phyloP scores from a whole-genome alignment of 2,888 invertebrate genomes.

The Mongoloraphidia duomilia region DNA sequence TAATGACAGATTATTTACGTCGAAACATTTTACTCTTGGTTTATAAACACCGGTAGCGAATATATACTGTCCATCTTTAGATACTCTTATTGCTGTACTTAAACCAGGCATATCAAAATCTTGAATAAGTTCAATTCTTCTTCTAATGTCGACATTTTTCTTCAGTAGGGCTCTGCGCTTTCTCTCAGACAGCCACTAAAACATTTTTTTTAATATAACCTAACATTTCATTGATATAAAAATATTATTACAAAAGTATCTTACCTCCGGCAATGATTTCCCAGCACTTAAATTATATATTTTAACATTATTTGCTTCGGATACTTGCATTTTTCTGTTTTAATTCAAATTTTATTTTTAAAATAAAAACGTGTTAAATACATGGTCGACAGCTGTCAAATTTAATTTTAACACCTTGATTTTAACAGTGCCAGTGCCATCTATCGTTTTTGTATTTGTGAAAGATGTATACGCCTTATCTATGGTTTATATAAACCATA shows the following conservation, averaged over 20 bases:
- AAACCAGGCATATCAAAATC: slow-evolving; percentile 99
- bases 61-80: slow-evolving; percentile 85
- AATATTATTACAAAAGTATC: slow-evolving; percentile 22
- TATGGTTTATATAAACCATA: no score
- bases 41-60: slow-evolving; percentile 92
- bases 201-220: slow-evolving; percentile 15
- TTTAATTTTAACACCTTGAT: no score
- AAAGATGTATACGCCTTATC: no score
- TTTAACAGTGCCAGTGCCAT: no score
- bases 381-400: no score
- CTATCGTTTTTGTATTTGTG: no score
- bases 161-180: slow-evolving; percentile 68
- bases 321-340: slow-evolving; percentile 63
- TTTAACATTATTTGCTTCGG: slow-evolving; percentile 89
- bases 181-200: slow-evolving; percentile 75
- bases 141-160: slow-evolving; percentile 78
- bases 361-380: neutral
- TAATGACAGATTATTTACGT: slow-evolving; percentile 86
- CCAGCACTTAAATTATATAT: slow-evolving; percentile 96
- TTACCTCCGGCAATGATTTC: slow-evolving; percentile 92
- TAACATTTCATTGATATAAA: neutral
- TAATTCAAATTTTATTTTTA: neutral
- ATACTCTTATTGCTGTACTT: slow-evolving; percentile 68
- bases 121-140: slow-evolving; percentile 90
- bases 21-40: slow-evolving; percentile 89